Conservation (phyloP, 53 echinoderm and acorn worm species). For the Paracentrotus lividus region DNA sequence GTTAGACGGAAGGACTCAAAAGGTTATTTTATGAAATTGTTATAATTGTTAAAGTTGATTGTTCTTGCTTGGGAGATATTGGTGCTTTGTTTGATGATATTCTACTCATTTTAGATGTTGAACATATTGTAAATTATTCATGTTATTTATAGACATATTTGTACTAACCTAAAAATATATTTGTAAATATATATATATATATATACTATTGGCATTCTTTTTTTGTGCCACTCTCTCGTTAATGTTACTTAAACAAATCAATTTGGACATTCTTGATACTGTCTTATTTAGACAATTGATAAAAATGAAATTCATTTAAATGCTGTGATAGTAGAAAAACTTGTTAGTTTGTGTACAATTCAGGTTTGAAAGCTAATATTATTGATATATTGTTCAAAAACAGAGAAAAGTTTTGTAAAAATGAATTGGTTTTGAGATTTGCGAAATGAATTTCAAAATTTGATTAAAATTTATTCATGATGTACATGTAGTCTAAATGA, state of each 20-base stretch:
- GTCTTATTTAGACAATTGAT: neutral
- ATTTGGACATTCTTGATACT: conserved; percentile 6
- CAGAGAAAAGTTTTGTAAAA: neutral
- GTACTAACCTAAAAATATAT: conserved; percentile 22
- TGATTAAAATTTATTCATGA: neutral
- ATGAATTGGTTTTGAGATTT: neutral
- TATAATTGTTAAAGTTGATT: neutral
- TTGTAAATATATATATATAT: neutral
- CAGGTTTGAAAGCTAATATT: neutral
- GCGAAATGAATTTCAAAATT: neutral
- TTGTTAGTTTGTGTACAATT: neutral
- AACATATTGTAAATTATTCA: conserved; percentile 43
- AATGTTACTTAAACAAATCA: neutral
- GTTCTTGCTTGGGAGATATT: neutral
- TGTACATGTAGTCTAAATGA: neutral
- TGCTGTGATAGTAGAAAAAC: too few relatives aligned
- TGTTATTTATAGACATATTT: conserved; percentile 44
- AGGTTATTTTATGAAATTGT: neutral
- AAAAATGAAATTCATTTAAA: neutral
- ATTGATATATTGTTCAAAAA: neutral
- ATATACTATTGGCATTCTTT: too few relatives aligned
- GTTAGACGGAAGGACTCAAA: neutral
- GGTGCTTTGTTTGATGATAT: conserved; percentile 26
- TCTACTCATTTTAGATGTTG: conserved; percentile 41
- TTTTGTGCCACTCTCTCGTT: neutral